A percentile compares a stretch with the other conserved stretches of the same genome.
Evolutionary conservation across 1,140 invertebrate genomes (phyloP).

Genomic region (Diabrotica virgifera): DNA sequence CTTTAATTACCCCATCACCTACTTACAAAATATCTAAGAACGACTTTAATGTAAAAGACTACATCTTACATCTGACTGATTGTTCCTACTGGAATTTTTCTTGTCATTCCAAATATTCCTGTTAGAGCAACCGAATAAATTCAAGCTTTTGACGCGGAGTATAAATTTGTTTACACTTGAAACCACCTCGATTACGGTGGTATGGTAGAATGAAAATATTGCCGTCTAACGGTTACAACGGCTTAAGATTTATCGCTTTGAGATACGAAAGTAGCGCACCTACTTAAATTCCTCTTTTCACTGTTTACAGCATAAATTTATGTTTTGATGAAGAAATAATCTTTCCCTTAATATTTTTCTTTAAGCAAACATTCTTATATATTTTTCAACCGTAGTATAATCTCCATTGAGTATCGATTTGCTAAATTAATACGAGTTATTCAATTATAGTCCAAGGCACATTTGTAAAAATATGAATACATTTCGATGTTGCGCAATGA

Average conservation of each 20-base stretch:
- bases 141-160: constrained; percentile 4
- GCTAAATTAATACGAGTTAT: no score
- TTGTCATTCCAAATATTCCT: constrained; percentile 5
- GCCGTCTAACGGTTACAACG: neutral
- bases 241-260: neutral
- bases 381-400: neutral
- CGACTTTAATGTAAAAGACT: no score
- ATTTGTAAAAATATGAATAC: no score
- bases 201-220: neutral
- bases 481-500: no score
- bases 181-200: constrained; percentile 3
- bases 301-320: neutral
- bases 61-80: neutral
- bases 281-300: neutral
- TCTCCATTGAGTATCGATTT: no score
- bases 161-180: constrained; percentile 11
- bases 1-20: no score
- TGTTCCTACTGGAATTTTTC: neutral
- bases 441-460: no score
- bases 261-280: neutral
- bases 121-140: neutral
- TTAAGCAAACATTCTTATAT: constrained; percentile 1
- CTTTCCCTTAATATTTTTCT: neutral
- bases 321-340: neutral
- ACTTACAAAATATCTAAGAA: no score